These are phyloP conservation scores for Polypedilum pembai DNA, from an alignment of 1,140 invertebrate genomes.

Conservation along the genomic window DNA sequence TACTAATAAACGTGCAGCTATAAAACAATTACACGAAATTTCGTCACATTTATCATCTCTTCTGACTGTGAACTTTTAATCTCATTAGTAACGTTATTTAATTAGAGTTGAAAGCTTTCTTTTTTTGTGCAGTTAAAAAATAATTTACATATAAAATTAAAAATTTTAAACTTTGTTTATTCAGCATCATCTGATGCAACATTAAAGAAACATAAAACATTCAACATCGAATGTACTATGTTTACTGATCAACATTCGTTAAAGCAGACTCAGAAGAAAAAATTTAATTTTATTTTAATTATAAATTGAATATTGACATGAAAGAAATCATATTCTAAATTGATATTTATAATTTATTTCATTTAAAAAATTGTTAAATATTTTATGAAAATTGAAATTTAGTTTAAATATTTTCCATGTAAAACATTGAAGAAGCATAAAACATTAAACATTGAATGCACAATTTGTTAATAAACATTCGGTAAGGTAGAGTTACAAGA, in stretches of 20 bases:
- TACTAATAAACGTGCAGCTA: not conserved
- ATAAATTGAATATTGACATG: too few relatives aligned
- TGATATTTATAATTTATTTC: too few relatives aligned
- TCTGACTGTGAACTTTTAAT: too few relatives aligned
- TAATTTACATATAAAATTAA: too few relatives aligned
- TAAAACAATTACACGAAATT: constrained; percentile 19
- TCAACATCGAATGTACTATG: not conserved
- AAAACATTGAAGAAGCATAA: not conserved
- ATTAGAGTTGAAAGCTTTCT: too few relatives aligned
- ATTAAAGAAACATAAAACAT: not conserved
- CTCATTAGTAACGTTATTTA: too few relatives aligned
- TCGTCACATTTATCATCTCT: constrained; percentile 3
- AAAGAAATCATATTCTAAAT: too few relatives aligned
- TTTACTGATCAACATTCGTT: not conserved
- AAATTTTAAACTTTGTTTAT: too few relatives aligned
- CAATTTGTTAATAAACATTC: not conserved
- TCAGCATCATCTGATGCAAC: constrained; percentile 2
- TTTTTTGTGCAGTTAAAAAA: too few relatives aligned
- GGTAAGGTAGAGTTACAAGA: not conserved
- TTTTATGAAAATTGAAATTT: too few relatives aligned
- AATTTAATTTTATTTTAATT: too few relatives aligned
- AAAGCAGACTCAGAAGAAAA: not conserved
- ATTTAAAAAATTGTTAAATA: too few relatives aligned
- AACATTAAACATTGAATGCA: not conserved
- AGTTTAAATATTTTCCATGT: not conserved